Evolutionary conservation across 2,888 invertebrate genomes (phyloP).

Genomic region (Eristalis arbustorum): DNA sequence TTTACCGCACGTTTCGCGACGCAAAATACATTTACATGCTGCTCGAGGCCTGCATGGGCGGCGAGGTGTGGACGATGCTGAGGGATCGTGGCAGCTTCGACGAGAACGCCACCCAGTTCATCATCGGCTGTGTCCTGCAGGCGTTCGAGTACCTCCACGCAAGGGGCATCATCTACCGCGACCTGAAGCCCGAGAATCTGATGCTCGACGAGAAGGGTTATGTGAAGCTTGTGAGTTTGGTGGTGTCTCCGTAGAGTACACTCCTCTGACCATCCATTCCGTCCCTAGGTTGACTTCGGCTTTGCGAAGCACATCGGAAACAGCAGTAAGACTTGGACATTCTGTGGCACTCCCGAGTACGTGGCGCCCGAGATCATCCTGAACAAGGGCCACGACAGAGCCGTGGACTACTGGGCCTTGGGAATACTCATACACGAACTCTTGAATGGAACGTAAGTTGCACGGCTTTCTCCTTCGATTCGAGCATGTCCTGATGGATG

Average conservation of each 20-base stretch:
- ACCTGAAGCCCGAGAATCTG: conserved; percentile 97
- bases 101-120: conserved; percentile 91
- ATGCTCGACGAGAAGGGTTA: conserved; percentile 92
- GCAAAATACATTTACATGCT: conserved; percentile 95
- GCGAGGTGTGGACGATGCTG: conserved; percentile 96
- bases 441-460: conserved; percentile 88
- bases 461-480: not conserved
- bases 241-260: not conserved
- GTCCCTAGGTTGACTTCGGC: conserved; percentile 91
- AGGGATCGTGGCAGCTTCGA: conserved; percentile 92
- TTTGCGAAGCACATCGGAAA: conserved; percentile 92
- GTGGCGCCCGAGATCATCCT: conserved; percentile 95
- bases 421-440: conserved; percentile 94
- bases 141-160: conserved; percentile 95
- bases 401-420: conserved; percentile 97
- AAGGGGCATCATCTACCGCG: conserved; percentile 91
- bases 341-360: conserved; percentile 97
- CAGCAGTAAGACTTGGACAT: conserved; percentile 95
- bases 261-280: not conserved
- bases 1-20: conserved; percentile 94
- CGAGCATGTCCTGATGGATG: not conserved
- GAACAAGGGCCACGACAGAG: conserved; percentile 87
- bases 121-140: conserved; percentile 95
- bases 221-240: conserved; percentile 87
- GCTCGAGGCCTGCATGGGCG: conserved; percentile 96